Base-by-base conservation (phyloP, 1,140 invertebrate species). In the Bacillus rossius region DNA sequence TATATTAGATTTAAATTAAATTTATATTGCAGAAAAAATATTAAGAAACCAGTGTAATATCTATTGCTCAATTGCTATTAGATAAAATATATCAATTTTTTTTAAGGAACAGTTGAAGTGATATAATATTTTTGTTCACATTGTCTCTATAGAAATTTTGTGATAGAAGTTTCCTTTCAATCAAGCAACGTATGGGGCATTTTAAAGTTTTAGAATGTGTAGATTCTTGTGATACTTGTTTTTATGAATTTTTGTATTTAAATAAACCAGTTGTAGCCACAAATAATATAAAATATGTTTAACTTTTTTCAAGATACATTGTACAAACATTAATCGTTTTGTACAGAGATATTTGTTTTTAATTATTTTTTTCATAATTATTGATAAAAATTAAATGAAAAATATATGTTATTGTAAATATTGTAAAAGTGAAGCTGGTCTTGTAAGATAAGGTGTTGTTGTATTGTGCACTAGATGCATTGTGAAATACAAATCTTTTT, bases 361-460 rank as follows among this genome's bases (percentile, higher is more conserved):
- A 62, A 65, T 48, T 52, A 60, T 59, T 59, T 47, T 59, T 57
- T 42, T 38, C 26, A 61, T 53, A 55, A 61, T 53, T 50, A 59
- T 61, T 61, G 16, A 55, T 45, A 34, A 34, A 34, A 34, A 34
- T 34, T 56, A 55, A 41, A 60, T 60, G 38, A 62, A 40, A 37
- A 53, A 8, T 53, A 1, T 62, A 52, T 54, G 71, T 68, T 72
- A 73, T 64, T 78, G 75, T 78, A 78, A 69, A 77, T 77, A 78
- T 67, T 76, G 74, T 76, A 75, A 67, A 78, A 76, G 74, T 74
- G 68, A 77, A 77, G 75, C 75, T 76, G 77, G 69, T 77, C 76
- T 77, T 79, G 77, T 79, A 78, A 79, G 75, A 78, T 79, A 77
- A 75, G 74, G 72, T 78, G 75, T 79, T 78, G 75, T 79, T 79